A percentile compares a stretch with the other conserved stretches of the same genome.
Conservation (phyloP, 1,140 invertebrate species). For the Trachymyrmex cornetzi region DNA sequence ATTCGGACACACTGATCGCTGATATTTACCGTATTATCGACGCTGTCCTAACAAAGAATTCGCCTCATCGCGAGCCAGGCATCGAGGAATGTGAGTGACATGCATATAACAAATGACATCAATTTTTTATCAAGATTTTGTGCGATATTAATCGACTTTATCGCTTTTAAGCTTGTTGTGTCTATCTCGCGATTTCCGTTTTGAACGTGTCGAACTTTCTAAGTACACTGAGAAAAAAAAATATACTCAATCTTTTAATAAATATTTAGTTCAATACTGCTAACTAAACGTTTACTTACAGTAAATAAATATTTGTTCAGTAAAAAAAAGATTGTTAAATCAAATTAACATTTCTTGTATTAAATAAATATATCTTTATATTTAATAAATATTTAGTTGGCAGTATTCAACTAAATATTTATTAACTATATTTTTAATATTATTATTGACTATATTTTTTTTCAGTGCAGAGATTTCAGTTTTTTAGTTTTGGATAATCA, state of each 20-base stretch:
- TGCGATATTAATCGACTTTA: slow-evolving; percentile 3
- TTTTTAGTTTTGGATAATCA: not conserved
- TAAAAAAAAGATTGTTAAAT: too few relatives aligned
- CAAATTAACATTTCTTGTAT: too few relatives aligned
- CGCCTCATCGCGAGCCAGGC: not conserved
- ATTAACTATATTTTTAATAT: too few relatives aligned
- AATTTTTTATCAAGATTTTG: slow-evolving; percentile 39
- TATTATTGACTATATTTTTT: too few relatives aligned
- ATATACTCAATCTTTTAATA: too few relatives aligned
- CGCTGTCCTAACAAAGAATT: slow-evolving; percentile 19
- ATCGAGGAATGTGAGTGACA: not conserved
- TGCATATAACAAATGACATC: slow-evolving; percentile 44
- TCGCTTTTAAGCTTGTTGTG: not conserved
- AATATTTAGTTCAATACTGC: too few relatives aligned
- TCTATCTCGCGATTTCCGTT: not conserved
- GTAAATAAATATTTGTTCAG: too few relatives aligned
- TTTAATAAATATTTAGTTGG: too few relatives aligned
- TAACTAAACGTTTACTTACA: too few relatives aligned
- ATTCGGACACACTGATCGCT: slow-evolving; percentile 32
- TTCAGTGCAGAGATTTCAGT: not conserved
- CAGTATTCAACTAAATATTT: too few relatives aligned
- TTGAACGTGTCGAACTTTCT: not conserved
- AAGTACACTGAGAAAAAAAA: too few relatives aligned
- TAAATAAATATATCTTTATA: too few relatives aligned
- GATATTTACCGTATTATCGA: slow-evolving; percentile 30